Evolutionary conservation across 2,113 vertebrate species (phyloP).

Genomic region (Carassius auratus): DNA sequence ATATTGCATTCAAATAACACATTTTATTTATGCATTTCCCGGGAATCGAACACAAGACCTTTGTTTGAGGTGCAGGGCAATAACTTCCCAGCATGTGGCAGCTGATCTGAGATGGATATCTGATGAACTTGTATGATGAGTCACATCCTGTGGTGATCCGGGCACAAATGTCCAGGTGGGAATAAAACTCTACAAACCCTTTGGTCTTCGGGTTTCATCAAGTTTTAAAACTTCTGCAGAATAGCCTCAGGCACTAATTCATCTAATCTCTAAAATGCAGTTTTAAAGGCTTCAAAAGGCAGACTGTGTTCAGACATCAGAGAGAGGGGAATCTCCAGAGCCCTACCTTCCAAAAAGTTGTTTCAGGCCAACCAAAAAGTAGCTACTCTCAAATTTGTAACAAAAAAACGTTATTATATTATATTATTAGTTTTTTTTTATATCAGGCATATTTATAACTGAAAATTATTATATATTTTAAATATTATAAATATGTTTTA

Average conservation of each 20-base stretch:
- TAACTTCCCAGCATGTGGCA: neutral
- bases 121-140: neutral
- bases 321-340: neutral
- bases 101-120: neutral
- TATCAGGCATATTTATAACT: too few species aligned
- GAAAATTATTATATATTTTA: too few species aligned
- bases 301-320: conserved; percentile 9
- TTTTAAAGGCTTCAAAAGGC: conserved; percentile 7
- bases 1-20: neutral
- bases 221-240: neutral
- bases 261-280: conserved; percentile 9
- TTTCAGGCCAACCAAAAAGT: neutral
- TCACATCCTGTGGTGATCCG: neutral
- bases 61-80: neutral
- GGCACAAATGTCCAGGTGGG: neutral
- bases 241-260: neutral
- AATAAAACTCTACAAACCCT: neutral
- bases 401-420: too few species aligned
- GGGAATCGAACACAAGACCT: neutral
- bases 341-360: neutral
- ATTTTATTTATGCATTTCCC: neutral
- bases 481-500: too few species aligned
- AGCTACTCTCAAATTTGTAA: too few species aligned
- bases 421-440: too few species aligned
- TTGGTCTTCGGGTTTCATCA: neutral